Evolutionary conservation across 2,888 invertebrate species (phyloP).

Genomic region (Apoderus coryli): DNA sequence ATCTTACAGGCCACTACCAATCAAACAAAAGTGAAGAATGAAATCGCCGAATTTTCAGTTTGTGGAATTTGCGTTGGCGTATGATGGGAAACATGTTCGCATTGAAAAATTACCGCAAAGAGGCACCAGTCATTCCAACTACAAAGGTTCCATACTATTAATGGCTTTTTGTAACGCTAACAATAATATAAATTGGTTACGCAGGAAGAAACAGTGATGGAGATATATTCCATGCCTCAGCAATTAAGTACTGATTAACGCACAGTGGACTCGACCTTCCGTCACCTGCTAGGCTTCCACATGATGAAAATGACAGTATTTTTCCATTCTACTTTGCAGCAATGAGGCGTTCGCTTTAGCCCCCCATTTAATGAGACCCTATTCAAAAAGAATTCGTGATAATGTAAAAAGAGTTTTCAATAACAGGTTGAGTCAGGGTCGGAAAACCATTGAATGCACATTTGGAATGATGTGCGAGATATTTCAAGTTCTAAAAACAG

Average conservation of each 20-base stretch:
- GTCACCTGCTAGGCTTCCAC: not conserved
- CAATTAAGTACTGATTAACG: not conserved
- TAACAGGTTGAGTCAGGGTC: not conserved
- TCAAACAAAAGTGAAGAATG: too few species aligned
- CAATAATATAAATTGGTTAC: constrained; percentile 21
- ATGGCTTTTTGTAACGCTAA: constrained; percentile 23
- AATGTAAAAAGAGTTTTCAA: constrained; percentile 1
- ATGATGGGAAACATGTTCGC: constrained; percentile 21
- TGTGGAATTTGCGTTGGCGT: too few species aligned
- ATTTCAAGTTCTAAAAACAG: constrained; percentile 1
- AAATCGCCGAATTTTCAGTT: too few species aligned
- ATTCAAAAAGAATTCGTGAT: not conserved
- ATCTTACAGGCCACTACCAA: too few species aligned
- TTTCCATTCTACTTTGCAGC: constrained; percentile 1
- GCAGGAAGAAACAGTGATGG: constrained; percentile 24
- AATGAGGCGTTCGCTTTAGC: constrained; percentile 1
- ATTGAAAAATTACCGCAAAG: constrained; percentile 18
- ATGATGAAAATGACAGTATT: not conserved
- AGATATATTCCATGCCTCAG: constrained; percentile 13
- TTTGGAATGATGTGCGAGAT: constrained; percentile 1
- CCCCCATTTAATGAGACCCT: constrained; percentile 1
- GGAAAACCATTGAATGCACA: constrained; percentile 1
- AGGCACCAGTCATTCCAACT: constrained; percentile 20
- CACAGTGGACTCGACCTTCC: not conserved
- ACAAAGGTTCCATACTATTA: constrained; percentile 23